Conservation (phyloP, 2,888 invertebrate species). For the Macrosoma leucophasiata region DNA sequence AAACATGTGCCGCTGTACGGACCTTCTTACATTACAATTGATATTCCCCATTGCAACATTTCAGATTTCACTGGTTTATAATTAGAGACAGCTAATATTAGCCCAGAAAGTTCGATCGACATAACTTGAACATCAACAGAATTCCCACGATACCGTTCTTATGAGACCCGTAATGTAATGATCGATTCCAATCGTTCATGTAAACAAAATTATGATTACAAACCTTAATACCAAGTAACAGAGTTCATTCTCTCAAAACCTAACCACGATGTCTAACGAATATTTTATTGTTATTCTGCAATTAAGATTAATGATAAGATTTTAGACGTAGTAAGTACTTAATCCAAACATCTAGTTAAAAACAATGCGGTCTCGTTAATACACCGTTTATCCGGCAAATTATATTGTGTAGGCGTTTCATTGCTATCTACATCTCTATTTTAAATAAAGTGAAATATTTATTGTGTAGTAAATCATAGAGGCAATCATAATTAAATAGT, state of each 20-base stretch:
- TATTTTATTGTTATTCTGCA: slow-evolving; percentile 74
- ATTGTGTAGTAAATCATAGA: no score
- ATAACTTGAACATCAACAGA: slow-evolving; percentile 59
- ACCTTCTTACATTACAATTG: no score
- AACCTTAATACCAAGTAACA: slow-evolving; percentile 42
- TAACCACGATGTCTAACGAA: slow-evolving; percentile 45
- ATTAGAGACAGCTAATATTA: no score
- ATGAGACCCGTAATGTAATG: slow-evolving; percentile 60
- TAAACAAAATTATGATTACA: slow-evolving; percentile 35
- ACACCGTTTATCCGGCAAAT: slow-evolving; percentile 55
- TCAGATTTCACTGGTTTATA: no score
- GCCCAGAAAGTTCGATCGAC: no score
- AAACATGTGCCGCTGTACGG: no score
- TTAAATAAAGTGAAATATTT: no score
- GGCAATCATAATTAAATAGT: no score
- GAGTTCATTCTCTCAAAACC: slow-evolving; percentile 40
- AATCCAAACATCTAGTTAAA: slow-evolving; percentile 71
- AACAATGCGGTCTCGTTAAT: slow-evolving; percentile 52
- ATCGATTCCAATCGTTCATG: slow-evolving; percentile 61
- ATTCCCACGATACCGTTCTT: slow-evolving; percentile 74
- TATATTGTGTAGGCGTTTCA: slow-evolving; percentile 46
- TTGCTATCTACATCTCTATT: slow-evolving; percentile 30
- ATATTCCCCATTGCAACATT: no score
- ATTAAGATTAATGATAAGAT: slow-evolving; percentile 75
- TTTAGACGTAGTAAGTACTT: slow-evolving; percentile 70